Evolutionary conservation across 2,797 vertebrate species (phyloP), one percentile per base, ranked within the genome.

Genomic region (Poeciliopsis infans): DNA sequence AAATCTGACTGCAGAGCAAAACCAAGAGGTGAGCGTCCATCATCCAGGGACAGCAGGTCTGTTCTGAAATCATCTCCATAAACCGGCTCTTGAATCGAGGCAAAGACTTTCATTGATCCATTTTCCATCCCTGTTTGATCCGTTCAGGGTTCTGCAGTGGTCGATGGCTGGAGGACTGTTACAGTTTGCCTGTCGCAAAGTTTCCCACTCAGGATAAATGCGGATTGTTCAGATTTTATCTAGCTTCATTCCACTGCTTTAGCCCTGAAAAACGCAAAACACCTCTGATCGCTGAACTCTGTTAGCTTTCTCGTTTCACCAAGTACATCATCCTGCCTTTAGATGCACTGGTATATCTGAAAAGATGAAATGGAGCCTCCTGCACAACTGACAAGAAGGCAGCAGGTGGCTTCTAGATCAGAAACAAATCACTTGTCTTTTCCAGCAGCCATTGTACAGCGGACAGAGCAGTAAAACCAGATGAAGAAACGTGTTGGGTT

Each of bases 31-130:
- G 55, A 77, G 41, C 73, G 79, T 80, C 83, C 79, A 82, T 88
- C 88, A 76, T 71, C 74, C 75, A 15, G 2, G 28, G 13, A n/a
- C 74, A 33, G 74, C 46, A 76, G 74, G 36, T 87, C 87, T 87
- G 78, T 87, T 53, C 76, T 80, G 80, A 80, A 79, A 59, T 45
- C 33, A 33, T 80, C 78, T 83, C 76, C 86, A 72, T 76, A 79
- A 78, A 78, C 85, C 72, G 7, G 64, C n/a, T 31, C 4, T n/a
- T 55, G 53, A 55, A 55, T n/a, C 53, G 12, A 55, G 53, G 53
- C 53, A 55, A n/a, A n/a, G 53, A n/a, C n/a, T n/a, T 28, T 11
- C 25, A 11, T 55, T 13, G n/a, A n/a, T 55, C 25, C 53, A n/a
- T n/a, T n/a, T 55, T 55, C 25, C 53, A 55, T 55, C 53, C 53